A percentile compares a stretch with the other conserved stretches of the same genome.
phyloP scores from a whole-genome alignment of 1,140 invertebrate genomes.

The Oreohelix idahoensis region DNA sequence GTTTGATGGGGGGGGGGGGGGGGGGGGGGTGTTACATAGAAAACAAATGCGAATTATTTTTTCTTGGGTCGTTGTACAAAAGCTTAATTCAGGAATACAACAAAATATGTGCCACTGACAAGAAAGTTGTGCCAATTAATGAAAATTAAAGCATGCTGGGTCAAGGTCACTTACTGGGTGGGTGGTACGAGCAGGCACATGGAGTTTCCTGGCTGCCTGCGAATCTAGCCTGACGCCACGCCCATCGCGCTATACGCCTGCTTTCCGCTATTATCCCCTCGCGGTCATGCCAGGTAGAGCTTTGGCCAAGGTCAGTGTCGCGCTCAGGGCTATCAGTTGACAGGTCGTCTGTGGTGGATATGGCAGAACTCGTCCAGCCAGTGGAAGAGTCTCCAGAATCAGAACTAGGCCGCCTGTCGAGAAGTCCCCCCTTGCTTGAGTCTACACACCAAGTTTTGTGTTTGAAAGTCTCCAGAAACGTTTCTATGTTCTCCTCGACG shows the following conservation, averaged over 20 bases:
- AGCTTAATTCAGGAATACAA: too few relatives aligned
- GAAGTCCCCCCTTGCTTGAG: slow-evolving; percentile 34
- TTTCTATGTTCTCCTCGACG: slow-evolving; percentile 59
- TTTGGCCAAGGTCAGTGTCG: slow-evolving; percentile 32
- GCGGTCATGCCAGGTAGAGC: slow-evolving; percentile 14
- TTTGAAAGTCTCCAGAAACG: slow-evolving; percentile 60
- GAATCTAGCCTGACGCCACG: slow-evolving; percentile 40
- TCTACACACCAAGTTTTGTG: slow-evolving; percentile 49
- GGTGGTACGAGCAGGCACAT: slow-evolving; percentile 40
- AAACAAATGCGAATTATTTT: too few relatives aligned
- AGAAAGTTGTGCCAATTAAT: not conserved
- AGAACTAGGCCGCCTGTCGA: slow-evolving; percentile 50
- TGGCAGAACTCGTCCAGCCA: slow-evolving; percentile 48
- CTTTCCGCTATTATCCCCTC: slow-evolving; percentile 52
- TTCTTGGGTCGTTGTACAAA: too few relatives aligned
- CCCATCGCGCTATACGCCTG: slow-evolving; percentile 48
- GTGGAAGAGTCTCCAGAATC: slow-evolving; percentile 50
- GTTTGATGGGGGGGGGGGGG: too few relatives aligned
- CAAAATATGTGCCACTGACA: not conserved
- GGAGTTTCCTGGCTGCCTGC: slow-evolving; percentile 29
- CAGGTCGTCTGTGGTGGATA: slow-evolving; percentile 45
- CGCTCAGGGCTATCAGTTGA: slow-evolving; percentile 56
- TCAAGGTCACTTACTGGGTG: not conserved
- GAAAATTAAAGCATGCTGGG: not conserved
- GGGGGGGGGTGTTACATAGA: too few relatives aligned